Evolutionary conservation across 2,888 invertebrate genomes (phyloP).

Genomic region (Nysson spinosus): DNA sequence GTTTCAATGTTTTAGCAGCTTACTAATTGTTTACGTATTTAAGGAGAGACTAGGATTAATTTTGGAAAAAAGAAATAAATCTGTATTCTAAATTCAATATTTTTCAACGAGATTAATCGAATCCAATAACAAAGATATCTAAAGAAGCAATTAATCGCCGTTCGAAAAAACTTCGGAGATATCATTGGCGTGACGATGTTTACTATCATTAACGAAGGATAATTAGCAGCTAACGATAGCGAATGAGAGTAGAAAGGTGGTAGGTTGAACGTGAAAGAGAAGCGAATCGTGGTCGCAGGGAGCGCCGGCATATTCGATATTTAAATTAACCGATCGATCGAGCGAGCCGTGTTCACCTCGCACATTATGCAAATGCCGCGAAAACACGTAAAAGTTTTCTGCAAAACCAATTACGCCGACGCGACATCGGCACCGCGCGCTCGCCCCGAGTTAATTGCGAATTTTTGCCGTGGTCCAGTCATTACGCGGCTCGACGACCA

Average conservation of each 20-base stretch:
- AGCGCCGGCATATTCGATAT: conserved; percentile 69
- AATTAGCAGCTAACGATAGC: conserved; percentile 74
- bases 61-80: too few species aligned
- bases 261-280: not conserved
- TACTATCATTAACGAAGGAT: conserved; percentile 74
- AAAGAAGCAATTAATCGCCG: too few species aligned
- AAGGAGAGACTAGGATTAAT: too few species aligned
- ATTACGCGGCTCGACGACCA: conserved; percentile 45
- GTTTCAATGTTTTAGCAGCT: too few species aligned
- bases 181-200: conserved; percentile 46
- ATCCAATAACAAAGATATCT: too few species aligned
- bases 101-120: too few species aligned
- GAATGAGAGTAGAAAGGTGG: conserved; percentile 7
- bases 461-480: conserved; percentile 66
- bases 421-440: conserved; percentile 66
- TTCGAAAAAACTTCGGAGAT: too few species aligned
- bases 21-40: too few species aligned
- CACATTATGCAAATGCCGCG: conserved; percentile 75
- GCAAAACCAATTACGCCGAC: conserved; percentile 75
- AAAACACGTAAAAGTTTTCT: conserved; percentile 75
- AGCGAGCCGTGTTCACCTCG: conserved; percentile 71
- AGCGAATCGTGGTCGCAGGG: conserved; percentile 23
- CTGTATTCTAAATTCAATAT: too few species aligned
- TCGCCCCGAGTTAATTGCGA: conserved; percentile 71
- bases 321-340: conserved; percentile 77